phyloP scores from a whole-genome alignment of 2,113 vertebrate genomes.

The Melanostigma gelatinosum region DNA sequence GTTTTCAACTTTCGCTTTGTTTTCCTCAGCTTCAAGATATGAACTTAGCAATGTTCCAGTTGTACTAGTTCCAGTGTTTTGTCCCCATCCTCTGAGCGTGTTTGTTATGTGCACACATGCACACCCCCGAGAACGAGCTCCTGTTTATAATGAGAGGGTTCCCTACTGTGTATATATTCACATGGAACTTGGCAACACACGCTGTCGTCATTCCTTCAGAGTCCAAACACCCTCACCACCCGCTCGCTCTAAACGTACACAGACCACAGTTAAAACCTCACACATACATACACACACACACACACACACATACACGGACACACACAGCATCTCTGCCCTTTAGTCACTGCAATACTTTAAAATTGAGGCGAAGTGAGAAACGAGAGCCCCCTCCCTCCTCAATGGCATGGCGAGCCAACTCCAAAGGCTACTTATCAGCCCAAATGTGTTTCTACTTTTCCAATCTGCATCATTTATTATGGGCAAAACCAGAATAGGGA shows the following conservation, averaged over 20 bases:
- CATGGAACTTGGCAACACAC: conserved; percentile 73
- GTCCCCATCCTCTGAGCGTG: conserved; percentile 42
- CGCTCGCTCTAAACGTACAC: conserved; percentile 54
- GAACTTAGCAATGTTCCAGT: conserved; percentile 50
- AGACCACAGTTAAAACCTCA: conserved; percentile 64
- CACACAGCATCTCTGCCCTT: conserved; percentile 50
- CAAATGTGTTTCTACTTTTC: conserved; percentile 83
- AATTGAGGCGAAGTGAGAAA: conserved; percentile 64
- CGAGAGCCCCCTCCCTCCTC: conserved; percentile 43
- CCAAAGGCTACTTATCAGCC: conserved; percentile 77
- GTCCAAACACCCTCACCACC: conserved; percentile 72
- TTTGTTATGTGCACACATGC: conserved; percentile 37
- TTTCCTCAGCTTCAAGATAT: conserved; percentile 51
- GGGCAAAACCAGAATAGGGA: conserved; percentile 79
- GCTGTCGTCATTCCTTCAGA: conserved; percentile 67
- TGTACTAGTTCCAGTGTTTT: conserved; percentile 49
- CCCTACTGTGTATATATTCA: conserved; percentile 73
- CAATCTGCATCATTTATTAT: conserved; percentile 85
- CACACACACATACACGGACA: conserved; percentile 33
- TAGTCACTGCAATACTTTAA: conserved; percentile 35
- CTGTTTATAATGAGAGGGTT: conserved; percentile 77
- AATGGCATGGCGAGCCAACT: conserved; percentile 67
- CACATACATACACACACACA: conserved; percentile 26
- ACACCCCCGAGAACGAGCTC: conserved; percentile 52
- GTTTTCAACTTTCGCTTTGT: conserved; percentile 53